Conservation (phyloP, 2,888 invertebrate genomes). For the Bombyx huttoni region DNA sequence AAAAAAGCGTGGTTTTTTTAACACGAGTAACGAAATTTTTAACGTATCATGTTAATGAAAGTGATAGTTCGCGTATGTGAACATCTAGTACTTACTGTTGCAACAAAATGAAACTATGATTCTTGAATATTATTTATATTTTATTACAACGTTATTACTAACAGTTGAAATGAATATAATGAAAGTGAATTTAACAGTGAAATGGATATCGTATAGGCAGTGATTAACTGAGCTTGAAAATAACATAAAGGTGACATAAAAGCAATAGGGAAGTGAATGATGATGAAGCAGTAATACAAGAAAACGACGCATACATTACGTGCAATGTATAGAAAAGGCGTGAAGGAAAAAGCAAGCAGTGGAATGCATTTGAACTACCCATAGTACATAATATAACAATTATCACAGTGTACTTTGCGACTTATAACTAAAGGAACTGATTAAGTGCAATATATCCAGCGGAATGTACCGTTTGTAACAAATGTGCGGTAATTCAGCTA, state of each 20-base stretch:
- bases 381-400: conserved; percentile 26
- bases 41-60: not conserved
- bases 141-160: not conserved
- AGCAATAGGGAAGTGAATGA: conserved; percentile 2
- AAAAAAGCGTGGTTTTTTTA: no score
- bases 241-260: conserved; percentile 1
- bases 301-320: not conserved
- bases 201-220: conserved; percentile 7
- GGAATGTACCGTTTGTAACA: conserved; percentile 65
- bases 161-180: conserved; percentile 2
- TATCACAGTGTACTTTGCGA: conserved; percentile 62
- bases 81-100: not conserved
- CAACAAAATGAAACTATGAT: not conserved
- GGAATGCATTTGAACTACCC: conserved; percentile 28
- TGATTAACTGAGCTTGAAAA: not conserved
- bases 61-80: not conserved
- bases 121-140: not conserved
- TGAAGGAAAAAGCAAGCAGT: conserved; percentile 3
- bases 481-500: conserved; percentile 66
- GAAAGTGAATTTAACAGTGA: conserved; percentile 13
- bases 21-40: no score
- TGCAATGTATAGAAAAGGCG: conserved; percentile 2
- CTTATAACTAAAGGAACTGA: conserved; percentile 43
- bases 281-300: not conserved
- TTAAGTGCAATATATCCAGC: conserved; percentile 32